Conservation (phyloP, 2,888 invertebrate species). For the Spodoptera picta region DNA sequence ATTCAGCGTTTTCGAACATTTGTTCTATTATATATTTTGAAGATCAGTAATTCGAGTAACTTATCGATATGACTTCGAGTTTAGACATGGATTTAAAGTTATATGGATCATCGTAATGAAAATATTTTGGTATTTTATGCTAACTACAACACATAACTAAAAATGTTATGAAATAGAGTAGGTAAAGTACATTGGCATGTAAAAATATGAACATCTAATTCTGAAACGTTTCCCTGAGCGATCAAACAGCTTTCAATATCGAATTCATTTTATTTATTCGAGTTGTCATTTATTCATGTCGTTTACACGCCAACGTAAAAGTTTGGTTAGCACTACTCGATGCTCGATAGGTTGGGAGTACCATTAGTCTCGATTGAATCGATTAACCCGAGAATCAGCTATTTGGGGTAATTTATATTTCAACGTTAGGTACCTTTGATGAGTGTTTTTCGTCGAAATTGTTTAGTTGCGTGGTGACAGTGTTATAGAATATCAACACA, state of each 20-base stretch:
- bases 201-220: slow-evolving; percentile 2
- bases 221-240: slow-evolving; percentile 6
- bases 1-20: not conserved
- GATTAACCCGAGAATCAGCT: slow-evolving; percentile 36
- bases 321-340: slow-evolving; percentile 14
- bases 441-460: slow-evolving; percentile 7
- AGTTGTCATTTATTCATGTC: slow-evolving; percentile 16
- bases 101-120: not conserved
- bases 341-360: slow-evolving; percentile 19
- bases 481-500: too few species aligned
- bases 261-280: slow-evolving; percentile 28
- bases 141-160: too few species aligned
- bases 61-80: too few species aligned
- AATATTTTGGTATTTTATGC: too few species aligned
- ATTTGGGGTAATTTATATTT: slow-evolving; percentile 39
- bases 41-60: too few species aligned
- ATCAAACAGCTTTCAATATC: slow-evolving; percentile 21
- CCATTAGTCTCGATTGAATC: slow-evolving; percentile 39
- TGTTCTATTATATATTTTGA: not conserved
- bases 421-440: slow-evolving; percentile 1
- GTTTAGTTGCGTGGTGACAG: too few species aligned
- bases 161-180: too few species aligned
- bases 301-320: slow-evolving; percentile 36
- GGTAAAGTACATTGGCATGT: not conserved
- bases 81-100: too few species aligned